A percentile compares a stretch with the other conserved stretches of the same genome.
Evolutionary conservation across 2,113 vertebrate genomes (phyloP).

Genomic region (Numenius arquata): DNA sequence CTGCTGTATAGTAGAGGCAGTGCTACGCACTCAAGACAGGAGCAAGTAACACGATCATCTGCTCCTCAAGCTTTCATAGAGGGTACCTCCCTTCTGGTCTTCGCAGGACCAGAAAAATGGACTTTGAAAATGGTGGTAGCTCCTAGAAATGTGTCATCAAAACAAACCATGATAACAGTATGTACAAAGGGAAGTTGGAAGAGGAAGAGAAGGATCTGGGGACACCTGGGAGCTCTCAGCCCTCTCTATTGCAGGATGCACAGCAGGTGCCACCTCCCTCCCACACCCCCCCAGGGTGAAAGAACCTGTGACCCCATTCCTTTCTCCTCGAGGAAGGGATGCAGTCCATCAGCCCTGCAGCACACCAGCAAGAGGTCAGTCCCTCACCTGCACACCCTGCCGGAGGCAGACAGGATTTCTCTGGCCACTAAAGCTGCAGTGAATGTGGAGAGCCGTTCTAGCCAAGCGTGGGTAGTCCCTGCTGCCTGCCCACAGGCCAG

Average conservation of each 20-base stretch:
- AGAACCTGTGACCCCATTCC: not conserved
- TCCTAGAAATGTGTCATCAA: not conserved
- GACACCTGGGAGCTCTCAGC: not conserved
- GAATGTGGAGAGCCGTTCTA: not conserved
- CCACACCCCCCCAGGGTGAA: not conserved
- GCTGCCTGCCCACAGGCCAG: not conserved
- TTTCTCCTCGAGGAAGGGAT: not conserved
- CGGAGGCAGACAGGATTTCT: not conserved
- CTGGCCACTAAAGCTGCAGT: not conserved
- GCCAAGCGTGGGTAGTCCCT: fast-evolving
- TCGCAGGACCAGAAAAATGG: not conserved
- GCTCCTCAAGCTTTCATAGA: not conserved
- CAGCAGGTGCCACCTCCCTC: not conserved
- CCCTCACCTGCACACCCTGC: not conserved
- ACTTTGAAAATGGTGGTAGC: not conserved
- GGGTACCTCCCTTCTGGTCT: not conserved
- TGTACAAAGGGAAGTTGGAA: not conserved
- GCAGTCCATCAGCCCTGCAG: not conserved
- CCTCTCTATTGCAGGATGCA: not conserved
- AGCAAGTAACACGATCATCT: not conserved
- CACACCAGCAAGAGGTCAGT: not conserved
- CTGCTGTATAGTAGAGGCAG: not conserved
- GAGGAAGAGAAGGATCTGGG: not conserved
- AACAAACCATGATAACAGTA: not conserved
- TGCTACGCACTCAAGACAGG: not conserved